Percentiles rank a stretch among this genome's conserved stretches.
Evolutionary conservation across 2,797 vertebrate species (phyloP).

Genomic region (Acipenser transmontanus): DNA sequence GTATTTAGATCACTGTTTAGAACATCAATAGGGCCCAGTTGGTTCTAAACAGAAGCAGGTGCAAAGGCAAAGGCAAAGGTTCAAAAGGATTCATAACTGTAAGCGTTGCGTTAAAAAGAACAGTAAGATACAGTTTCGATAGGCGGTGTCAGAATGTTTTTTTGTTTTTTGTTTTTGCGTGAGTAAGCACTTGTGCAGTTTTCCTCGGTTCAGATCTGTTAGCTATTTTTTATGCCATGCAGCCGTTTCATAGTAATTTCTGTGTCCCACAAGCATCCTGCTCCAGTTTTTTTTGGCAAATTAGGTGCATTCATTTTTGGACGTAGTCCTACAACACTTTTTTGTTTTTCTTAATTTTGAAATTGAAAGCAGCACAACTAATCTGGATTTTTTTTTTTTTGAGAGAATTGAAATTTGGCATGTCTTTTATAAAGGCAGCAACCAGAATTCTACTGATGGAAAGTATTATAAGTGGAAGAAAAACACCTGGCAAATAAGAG

Average conservation of each 20-base stretch:
- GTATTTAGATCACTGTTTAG: too few relatives aligned
- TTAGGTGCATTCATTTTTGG: slow-evolving; percentile 41
- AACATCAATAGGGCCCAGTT: too few relatives aligned
- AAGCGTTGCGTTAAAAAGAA: too few relatives aligned
- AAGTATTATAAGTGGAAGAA: too few relatives aligned
- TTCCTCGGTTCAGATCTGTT: not conserved
- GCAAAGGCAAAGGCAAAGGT: too few relatives aligned
- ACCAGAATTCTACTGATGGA: not conserved
- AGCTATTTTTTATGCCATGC: not conserved
- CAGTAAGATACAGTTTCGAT: too few relatives aligned
- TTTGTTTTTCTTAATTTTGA: slow-evolving; percentile 31
- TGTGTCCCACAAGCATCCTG: slow-evolving; percentile 40
- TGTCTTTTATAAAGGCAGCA: not conserved
- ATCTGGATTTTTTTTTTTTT: not conserved
- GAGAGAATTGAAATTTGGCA: not conserved
- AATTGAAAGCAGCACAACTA: slow-evolving; percentile 22
- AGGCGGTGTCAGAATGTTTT: too few relatives aligned
- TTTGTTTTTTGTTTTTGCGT: too few relatives aligned
- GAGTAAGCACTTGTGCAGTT: not conserved
- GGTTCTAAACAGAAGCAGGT: too few relatives aligned
- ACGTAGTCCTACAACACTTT: slow-evolving; percentile 29
- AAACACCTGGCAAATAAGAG: too few relatives aligned
- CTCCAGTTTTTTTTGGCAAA: slow-evolving; percentile 43
- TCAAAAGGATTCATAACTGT: too few relatives aligned
- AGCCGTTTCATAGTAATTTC: slow-evolving; percentile 2